phyloP scores from a whole-genome alignment of 2,888 invertebrate genomes.

The Eupithecia subumbrata region DNA sequence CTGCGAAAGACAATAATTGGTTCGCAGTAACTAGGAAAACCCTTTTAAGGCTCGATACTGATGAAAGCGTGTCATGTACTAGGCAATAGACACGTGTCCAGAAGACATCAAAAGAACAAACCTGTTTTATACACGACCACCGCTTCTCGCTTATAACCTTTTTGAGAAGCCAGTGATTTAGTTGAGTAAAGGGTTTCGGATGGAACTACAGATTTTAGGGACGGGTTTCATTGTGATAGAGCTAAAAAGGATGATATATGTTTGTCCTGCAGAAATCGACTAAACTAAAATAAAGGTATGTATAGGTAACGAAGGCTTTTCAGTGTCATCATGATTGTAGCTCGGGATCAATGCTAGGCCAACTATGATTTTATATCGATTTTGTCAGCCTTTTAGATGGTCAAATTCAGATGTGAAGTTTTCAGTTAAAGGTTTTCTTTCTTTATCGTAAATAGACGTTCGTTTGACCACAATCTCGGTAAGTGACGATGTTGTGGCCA shows the following conservation, averaged over 20 bases:
- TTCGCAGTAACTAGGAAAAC: conserved; percentile 12
- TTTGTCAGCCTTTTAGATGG: neutral
- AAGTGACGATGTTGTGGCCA: neutral
- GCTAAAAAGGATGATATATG: neutral
- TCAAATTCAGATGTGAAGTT: neutral
- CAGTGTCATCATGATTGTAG: neutral
- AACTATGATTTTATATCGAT: neutral
- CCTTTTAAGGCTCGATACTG: conserved; percentile 25
- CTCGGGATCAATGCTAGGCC: neutral
- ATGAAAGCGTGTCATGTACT: conserved; percentile 26
- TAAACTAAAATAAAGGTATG: no score
- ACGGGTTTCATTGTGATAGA: neutral
- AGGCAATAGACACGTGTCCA: conserved; percentile 25
- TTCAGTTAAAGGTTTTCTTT: neutral
- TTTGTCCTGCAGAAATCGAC: neutral
- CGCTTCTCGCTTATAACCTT: conserved; percentile 5
- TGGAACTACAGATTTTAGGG: neutral
- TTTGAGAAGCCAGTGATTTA: conserved; percentile 16
- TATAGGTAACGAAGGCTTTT: neutral
- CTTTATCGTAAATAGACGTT: neutral
- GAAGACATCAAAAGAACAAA: conserved; percentile 23
- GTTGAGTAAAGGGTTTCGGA: neutral
- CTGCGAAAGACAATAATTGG: conserved; percentile 1
- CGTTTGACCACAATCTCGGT: neutral
- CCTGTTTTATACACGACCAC: conserved; percentile 18